Conservation (phyloP, 2,797 vertebrate genomes). For the Pygocentrus nattereri region DNA sequence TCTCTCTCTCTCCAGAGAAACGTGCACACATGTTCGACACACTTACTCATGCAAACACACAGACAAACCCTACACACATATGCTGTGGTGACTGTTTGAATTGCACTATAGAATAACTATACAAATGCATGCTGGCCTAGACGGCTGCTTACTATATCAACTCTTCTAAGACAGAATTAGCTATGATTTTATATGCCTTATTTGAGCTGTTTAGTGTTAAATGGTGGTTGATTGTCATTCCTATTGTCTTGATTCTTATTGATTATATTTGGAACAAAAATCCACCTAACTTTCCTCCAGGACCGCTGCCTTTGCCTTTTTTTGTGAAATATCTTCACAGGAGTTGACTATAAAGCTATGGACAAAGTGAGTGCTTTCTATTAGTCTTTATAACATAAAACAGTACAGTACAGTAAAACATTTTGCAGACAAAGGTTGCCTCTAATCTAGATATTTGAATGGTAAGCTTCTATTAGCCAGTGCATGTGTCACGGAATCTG, state of each 20-base stretch:
- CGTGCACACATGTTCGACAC: background rate
- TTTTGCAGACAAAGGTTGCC: too few species aligned
- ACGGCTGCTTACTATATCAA: background rate
- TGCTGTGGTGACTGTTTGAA: background rate
- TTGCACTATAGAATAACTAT: background rate
- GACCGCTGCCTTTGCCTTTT: conserved; percentile 59
- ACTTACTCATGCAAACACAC: conserved; percentile 1
- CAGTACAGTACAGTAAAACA: background rate
- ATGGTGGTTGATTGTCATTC: conserved; percentile 45
- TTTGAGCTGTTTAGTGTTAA: conserved; percentile 52
- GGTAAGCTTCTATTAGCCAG: background rate
- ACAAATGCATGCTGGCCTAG: background rate
- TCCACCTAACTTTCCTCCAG: conserved; percentile 57
- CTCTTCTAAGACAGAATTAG: background rate
- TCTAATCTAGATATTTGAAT: too few species aligned
- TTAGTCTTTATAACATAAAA: background rate
- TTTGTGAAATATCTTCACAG: conserved; percentile 58
- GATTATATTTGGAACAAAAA: conserved; percentile 48
- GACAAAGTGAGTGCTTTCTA: conserved; percentile 50
- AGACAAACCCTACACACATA: background rate
- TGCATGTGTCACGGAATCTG: background rate
- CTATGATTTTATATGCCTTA: conserved; percentile 53
- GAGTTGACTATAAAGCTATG: conserved; percentile 52
- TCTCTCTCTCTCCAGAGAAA: background rate
- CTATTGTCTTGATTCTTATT: conserved; percentile 46